Evolutionary conservation across 2,113 vertebrate species (phyloP).

Genomic region (Heliornis fulica): DNA sequence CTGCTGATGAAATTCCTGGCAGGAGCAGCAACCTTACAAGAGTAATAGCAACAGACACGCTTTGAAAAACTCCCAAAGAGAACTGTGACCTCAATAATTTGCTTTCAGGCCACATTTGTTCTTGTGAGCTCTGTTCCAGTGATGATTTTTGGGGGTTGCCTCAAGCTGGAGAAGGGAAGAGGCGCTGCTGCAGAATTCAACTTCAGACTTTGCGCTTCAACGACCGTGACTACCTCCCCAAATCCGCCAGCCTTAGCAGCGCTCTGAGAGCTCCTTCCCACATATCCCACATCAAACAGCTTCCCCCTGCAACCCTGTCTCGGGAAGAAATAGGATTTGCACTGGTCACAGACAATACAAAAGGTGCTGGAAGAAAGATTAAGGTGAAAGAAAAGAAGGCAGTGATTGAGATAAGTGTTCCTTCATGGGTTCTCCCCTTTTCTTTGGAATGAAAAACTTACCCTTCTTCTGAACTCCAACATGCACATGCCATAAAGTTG

Average conservation of each 20-base stretch:
- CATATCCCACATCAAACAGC: not conserved
- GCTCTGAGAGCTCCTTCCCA: not conserved
- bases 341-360: not conserved
- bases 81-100: not conserved
- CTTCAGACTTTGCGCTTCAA: conserved; percentile 9
- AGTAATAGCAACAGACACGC: not conserved
- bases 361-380: conserved; percentile 4
- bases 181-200: not conserved
- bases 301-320: not conserved
- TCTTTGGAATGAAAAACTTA: not conserved
- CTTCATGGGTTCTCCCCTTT: not conserved
- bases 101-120: not conserved
- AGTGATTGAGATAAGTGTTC: not conserved
- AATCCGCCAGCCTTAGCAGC: not conserved
- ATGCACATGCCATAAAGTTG: not conserved
- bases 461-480: not conserved
- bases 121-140: not conserved
- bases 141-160: not conserved
- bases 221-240: not conserved
- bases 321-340: not conserved
- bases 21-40: not conserved
- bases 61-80: not conserved
- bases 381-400: not conserved
- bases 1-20: not conserved
- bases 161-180: not conserved